phyloP scores from a whole-genome alignment of 2,113 vertebrate species.

The Megalops atlanticus region DNA sequence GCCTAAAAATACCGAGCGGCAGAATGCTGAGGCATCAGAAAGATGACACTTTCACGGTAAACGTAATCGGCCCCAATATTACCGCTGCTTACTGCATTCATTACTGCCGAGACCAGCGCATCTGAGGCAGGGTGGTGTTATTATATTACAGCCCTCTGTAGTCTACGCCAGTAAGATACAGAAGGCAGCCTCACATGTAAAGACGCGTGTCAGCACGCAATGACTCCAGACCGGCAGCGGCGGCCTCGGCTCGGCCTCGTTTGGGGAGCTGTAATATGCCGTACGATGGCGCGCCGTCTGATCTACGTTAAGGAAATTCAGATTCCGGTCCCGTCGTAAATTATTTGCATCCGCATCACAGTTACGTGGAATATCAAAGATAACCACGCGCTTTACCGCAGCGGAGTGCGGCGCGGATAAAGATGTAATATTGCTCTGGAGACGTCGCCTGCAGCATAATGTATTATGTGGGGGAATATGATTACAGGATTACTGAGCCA shows the following conservation, averaged over 20 bases:
- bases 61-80: slow-evolving; percentile 17
- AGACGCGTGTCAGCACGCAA: background rate
- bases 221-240: background rate
- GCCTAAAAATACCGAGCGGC: background rate
- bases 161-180: background rate
- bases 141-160: background rate
- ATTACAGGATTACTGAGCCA: background rate
- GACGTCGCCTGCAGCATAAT: background rate
- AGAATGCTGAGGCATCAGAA: slow-evolving; percentile 4
- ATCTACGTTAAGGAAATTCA: background rate
- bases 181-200: background rate
- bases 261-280: background rate
- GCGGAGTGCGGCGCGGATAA: background rate
- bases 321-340: background rate
- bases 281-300: background rate
- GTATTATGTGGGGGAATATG: background rate
- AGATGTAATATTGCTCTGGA: background rate
- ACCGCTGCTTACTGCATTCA: slow-evolving; percentile 6
- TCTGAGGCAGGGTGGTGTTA: background rate
- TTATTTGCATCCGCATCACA: background rate
- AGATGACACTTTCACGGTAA: background rate
- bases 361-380: background rate
- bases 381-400: background rate
- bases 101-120: background rate
- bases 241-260: background rate